Base-by-base conservation (phyloP, 2,113 vertebrate species). In the Raja brachyura region DNA sequence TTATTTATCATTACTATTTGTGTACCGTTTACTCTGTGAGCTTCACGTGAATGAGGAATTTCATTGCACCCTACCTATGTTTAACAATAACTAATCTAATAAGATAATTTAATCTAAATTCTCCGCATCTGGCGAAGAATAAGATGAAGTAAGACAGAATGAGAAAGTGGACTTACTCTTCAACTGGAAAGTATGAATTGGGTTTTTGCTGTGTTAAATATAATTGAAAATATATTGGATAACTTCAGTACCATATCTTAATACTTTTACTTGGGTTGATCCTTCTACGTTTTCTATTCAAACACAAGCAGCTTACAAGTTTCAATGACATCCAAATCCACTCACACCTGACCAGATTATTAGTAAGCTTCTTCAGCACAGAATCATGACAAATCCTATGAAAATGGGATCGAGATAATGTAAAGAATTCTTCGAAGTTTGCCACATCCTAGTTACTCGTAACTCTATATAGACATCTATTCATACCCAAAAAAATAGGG, bases 231-330 rank as follows among this genome's bases (percentile, higher is more conserved):
- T 6, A 0, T 61, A 66, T 66, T 14, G 54, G 61, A 3, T 31
- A 18, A 13, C 33, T 66, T 63, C 20, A 73, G 39, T 3, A 48
- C 7, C 59, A 68, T 28, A 39, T 39, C 0, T n/a, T 66, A 61
- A 90, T 70, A 68, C 33, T 20, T 63, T 73, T 28, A 73, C 11
- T 4, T 18, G 54, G 22, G 0, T 88, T 31, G 59, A 66, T 88
- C 28, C 83, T 63, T 63, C 33, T 48, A 54, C 66, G 28, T 92
- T 54, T 4, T 13, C 90, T 54, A 11, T 54, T 92, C 68, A 92
- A 54, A 73, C 66, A 73, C 33, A 92, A 39, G 68, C 90, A 73
- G 90, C 68, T 48, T 92, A 92, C 90, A 92, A 13, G 68, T 74
- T 28, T 92, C 18, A 22, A 18, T 11, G 22, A 73, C 11, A 90